Conservation (phyloP, 2,888 invertebrate species). For the Syrista parreyssii region DNA sequence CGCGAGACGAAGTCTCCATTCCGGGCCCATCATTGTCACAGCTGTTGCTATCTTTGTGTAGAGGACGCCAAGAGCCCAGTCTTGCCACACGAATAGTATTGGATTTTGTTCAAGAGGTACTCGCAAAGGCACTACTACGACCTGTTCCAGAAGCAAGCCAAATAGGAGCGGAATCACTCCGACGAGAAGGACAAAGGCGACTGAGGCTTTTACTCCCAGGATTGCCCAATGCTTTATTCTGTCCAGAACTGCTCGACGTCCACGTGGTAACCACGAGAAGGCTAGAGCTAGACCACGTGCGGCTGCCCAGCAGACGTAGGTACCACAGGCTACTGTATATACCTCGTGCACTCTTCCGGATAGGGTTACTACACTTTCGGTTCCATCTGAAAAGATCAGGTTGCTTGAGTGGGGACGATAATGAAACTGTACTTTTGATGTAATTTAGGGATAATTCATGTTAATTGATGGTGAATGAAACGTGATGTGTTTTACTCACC, state of each 20-base stretch:
- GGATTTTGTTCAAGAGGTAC: slow-evolving; percentile 94
- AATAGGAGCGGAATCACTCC: slow-evolving; percentile 93
- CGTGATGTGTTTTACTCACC: slow-evolving; percentile 39
- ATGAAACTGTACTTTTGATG: neutral
- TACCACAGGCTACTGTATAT: slow-evolving; percentile 94
- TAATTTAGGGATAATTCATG: neutral
- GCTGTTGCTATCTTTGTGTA: slow-evolving; percentile 98
- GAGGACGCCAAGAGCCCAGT: slow-evolving; percentile 97
- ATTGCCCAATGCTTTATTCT: slow-evolving; percentile 80
- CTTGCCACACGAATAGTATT: slow-evolving; percentile 90
- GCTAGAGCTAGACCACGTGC: slow-evolving; percentile 85
- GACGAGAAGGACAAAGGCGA: slow-evolving; percentile 81
- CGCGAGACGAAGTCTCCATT: slow-evolving; percentile 91
- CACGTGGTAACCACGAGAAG: slow-evolving; percentile 90
- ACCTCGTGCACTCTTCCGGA: slow-evolving; percentile 89
- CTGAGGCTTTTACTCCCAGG: slow-evolving; percentile 79
- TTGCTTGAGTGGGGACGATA: neutral
- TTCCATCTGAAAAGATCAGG: slow-evolving; percentile 9
- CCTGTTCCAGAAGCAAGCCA: slow-evolving; percentile 91
- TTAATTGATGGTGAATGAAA: neutral
- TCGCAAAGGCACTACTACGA: slow-evolving; percentile 90
- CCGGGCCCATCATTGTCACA: slow-evolving; percentile 97
- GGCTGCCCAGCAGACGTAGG: slow-evolving; percentile 95
- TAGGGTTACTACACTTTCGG: slow-evolving; percentile 42
- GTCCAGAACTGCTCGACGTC: slow-evolving; percentile 80